Evolutionary conservation across 2,797 vertebrate genomes (phyloP), one percentile per base, ranked within the genome.

Genomic region (Florisuga fusca): DNA sequence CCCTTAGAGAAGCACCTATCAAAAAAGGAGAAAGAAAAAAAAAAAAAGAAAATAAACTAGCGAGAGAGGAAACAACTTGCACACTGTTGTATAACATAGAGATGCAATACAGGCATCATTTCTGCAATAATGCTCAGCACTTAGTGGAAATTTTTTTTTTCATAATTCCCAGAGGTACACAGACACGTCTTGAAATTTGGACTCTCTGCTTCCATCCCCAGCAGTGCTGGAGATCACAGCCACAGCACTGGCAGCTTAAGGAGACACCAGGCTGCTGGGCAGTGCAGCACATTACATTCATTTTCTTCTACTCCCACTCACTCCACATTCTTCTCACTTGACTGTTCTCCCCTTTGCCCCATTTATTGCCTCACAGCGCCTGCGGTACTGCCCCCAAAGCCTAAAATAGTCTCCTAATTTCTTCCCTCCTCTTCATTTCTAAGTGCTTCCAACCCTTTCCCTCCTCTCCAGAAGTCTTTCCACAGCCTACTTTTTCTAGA

Each of bases 241-340:
- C 69, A 27, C 82, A 91, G 85, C 48, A 12, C 72, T 55, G 69
- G 79, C 89, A 95, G 91, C 80, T 78, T 29, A n/a, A 76, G 38
- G 71, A 90, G 72, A 92, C 92, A 85, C 62, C 12, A 61, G 63
- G 91, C 94, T 95, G 89, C 89, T 0, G 2, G 78, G 95, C 89
- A 96, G 84, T 3, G 6, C 84, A 79, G 71, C 20, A 13, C 89
- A 80, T 91, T 94, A 82, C 87, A 89, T 76, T 91, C 85, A 94
- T 96, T 94, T 96, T 94, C 73, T 94, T 88, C 87, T 95, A 96
- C 95, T 95, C 96, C 95, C 95, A 96, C 96, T 96, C 96, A 94
- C 90, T 94, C 80, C 83, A 64, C 95, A 97, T 96, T 96, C 95
- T 92, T 96, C 95, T 94, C 80, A 95, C 67, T 96, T 96, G 94